Evolutionary conservation across 2,113 vertebrate genomes (phyloP).

Genomic region (Eulacestoma nigropectus): DNA sequence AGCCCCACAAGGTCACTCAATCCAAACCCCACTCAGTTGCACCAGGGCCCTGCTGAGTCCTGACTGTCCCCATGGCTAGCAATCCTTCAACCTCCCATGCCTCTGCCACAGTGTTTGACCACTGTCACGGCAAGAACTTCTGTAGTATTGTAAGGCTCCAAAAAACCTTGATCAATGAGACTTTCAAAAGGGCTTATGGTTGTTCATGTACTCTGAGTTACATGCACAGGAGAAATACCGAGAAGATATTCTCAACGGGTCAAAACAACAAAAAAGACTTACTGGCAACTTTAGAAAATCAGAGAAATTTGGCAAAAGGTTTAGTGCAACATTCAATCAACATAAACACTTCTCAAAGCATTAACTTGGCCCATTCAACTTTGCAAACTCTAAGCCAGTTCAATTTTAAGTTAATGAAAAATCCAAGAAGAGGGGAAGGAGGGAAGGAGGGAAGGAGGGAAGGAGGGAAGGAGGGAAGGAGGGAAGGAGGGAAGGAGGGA

Average conservation of each 20-base stretch:
- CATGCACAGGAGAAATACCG: background rate
- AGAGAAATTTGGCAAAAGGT: background rate
- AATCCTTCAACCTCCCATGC: background rate
- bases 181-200: background rate
- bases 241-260: background rate
- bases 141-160: background rate
- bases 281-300: background rate
- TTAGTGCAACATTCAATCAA: background rate
- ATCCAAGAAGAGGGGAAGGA: background rate
- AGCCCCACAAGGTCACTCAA: background rate
- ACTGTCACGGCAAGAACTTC: background rate
- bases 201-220: background rate
- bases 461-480: background rate
- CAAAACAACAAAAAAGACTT: background rate
- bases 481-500: too few relatives aligned
- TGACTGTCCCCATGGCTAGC: background rate
- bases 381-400: background rate
- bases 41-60: background rate
- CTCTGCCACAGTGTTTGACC: fast-evolving
- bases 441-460: background rate
- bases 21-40: background rate
- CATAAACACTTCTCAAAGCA: background rate
- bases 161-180: background rate
- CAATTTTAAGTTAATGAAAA: background rate
- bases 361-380: background rate